phyloP scores from a whole-genome alignment of 2,113 vertebrate genomes.

The Gobio gobio region DNA sequence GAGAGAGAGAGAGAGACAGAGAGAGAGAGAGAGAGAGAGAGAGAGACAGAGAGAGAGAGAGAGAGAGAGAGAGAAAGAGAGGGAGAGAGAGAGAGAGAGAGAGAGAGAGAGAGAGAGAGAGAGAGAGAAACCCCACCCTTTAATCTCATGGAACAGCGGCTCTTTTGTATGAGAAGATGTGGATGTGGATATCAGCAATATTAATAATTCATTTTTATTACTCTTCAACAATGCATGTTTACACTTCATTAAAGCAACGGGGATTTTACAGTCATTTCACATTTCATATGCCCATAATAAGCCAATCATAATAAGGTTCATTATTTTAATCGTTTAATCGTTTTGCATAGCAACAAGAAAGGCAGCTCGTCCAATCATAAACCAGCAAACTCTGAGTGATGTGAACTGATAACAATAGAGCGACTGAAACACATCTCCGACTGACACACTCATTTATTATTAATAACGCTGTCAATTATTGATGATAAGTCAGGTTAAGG shows the following conservation, averaged over 20 bases:
- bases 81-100: too few relatives aligned
- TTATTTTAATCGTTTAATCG: too few relatives aligned
- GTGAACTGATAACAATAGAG: not conserved
- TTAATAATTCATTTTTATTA: not conserved
- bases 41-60: too few relatives aligned
- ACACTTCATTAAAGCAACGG: not conserved
- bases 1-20: too few relatives aligned
- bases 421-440: not conserved
- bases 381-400: too few relatives aligned
- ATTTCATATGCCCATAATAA: not conserved
- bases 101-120: slow-evolving; percentile 3
- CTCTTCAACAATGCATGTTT: not conserved
- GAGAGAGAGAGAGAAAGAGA: too few relatives aligned
- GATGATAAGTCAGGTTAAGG: slow-evolving; percentile 41
- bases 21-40: too few relatives aligned
- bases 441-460: slow-evolving; percentile 58
- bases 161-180: slow-evolving; percentile 34
- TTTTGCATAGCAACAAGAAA: too few relatives aligned
- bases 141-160: slow-evolving; percentile 15
- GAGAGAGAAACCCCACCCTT: not conserved
- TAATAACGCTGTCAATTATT: slow-evolving; percentile 62
- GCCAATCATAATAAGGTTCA: too few relatives aligned
- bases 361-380: not conserved
- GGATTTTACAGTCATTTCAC: not conserved
- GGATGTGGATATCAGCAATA: not conserved